phyloP scores from a whole-genome alignment of 2,113 vertebrate species.

The Haliaeetus leucogaster region DNA sequence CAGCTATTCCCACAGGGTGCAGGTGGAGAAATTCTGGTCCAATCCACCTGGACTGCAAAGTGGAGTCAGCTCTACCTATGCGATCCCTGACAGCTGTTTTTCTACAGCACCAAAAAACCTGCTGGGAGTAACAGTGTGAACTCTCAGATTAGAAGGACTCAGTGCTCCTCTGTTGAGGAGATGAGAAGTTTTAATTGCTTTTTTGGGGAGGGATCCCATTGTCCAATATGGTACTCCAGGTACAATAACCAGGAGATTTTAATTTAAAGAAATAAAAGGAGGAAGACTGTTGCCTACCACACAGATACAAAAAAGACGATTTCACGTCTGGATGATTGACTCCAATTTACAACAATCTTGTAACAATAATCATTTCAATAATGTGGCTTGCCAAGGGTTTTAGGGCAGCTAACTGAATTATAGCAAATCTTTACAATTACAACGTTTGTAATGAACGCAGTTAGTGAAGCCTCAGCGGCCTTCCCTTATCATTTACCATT shows the following conservation, averaged over 20 bases:
- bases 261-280: slow-evolving; percentile 45
- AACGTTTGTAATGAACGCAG: slow-evolving; percentile 58
- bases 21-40: background rate
- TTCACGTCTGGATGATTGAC: slow-evolving; percentile 56
- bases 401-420: slow-evolving; percentile 67
- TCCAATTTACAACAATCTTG: slow-evolving; percentile 67
- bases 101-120: background rate
- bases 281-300: background rate
- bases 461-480: slow-evolving; percentile 59
- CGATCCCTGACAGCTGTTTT: background rate
- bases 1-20: background rate
- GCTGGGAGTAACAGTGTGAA: background rate
- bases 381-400: slow-evolving; percentile 54
- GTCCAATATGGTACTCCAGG: background rate
- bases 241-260: background rate
- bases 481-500: slow-evolving; percentile 64
- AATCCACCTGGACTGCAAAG: background rate
- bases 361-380: slow-evolving; percentile 65
- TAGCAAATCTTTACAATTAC: slow-evolving; percentile 68
- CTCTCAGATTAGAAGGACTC: background rate
- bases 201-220: background rate
- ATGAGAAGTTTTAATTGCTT: background rate
- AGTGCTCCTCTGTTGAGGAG: background rate
- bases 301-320: slow-evolving; percentile 48
- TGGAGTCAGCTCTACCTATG: background rate